Base-by-base conservation (phyloP, 2,888 invertebrate genomes). In the Parelbella ahira region DNA sequence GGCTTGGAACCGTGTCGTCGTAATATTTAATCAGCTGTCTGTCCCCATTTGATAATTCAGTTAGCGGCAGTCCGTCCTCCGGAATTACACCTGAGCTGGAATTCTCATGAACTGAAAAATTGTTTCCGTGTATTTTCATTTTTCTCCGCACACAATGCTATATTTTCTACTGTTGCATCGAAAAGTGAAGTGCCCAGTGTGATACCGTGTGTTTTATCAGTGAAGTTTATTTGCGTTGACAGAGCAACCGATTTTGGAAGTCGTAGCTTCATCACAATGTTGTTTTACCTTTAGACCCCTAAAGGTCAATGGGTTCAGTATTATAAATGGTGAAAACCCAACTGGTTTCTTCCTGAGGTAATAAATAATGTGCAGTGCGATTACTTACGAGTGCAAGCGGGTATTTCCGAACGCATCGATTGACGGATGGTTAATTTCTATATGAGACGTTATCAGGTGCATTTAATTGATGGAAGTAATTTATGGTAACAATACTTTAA, bases 31-130 rank as follows among this genome's bases (percentile, higher is more conserved):
- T 80, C 86, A 87, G 86, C 84, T 87, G 86, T 75, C 63, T 66
- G 70, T 53, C 70, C 74, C 68, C 74, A 68, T 75, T 81, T 78
- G 78, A 77, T 84, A 84, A 83, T 83, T 83, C 68, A 82, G 83
- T 84, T 78, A 76, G 60, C 55, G 45, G 60, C 60, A 53, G 50
- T 58, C 58, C 67, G 69, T 58, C 71, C 68, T 68, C 59, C 78
- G 75, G 79, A 68, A 62, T 59, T 32, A 41, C 39, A 52, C 63
- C 66, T 68, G 63, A 60, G 65, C 61, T 60, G 54, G 51, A 48
- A 58, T 48, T 48, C 12, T 39, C 49, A 32, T n/a, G 10, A 24
- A 27, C 7, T 39, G 20, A 33, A 39, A 33, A 23, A 30, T 32
- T 25, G 24, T 34, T 24, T 4, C 6, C 24, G 24, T 48, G 42